phyloP scores from a whole-genome alignment of 1,140 invertebrate genomes.

The Lutraria rhynchaena region DNA sequence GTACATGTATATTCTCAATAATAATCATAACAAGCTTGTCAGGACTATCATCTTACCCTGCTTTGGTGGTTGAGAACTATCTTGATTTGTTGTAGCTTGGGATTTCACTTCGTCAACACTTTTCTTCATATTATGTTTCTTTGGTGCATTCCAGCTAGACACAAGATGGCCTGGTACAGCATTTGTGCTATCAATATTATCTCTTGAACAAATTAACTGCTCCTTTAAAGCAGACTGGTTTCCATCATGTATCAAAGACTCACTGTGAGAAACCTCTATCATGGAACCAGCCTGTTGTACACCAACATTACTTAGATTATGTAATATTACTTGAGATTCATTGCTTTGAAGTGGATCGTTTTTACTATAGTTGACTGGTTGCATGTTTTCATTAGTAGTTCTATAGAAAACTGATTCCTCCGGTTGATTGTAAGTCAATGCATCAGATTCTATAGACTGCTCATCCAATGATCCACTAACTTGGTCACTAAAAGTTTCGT shows the following conservation, averaged over 20 bases:
- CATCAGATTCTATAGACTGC: conserved; percentile 2
- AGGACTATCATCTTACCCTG: background rate
- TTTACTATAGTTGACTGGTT: conserved; percentile 36
- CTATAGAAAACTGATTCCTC: conserved; percentile 3
- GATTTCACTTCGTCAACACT: background rate
- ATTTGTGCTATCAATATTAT: background rate
- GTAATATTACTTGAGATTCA: background rate
- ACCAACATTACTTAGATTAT: conserved; percentile 11
- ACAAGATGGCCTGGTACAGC: background rate
- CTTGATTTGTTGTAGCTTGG: background rate
- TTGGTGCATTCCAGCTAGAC: background rate
- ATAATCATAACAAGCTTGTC: no score
- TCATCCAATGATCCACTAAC: background rate
- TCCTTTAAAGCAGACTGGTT: conserved; percentile 5
- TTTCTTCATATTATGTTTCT: no score
- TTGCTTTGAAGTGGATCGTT: background rate
- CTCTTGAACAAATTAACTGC: background rate
- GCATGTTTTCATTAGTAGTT: conserved; percentile 7
- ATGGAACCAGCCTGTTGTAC: conserved; percentile 17
- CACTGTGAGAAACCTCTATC: background rate
- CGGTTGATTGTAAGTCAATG: background rate
- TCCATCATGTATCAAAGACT: background rate
- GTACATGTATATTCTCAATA: no score
- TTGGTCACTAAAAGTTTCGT: background rate
- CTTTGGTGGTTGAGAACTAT: background rate